These are phyloP conservation scores for Pseudomyrmex gracilis DNA, from an alignment of 1,140 invertebrate genomes.

Conservation along the genomic window DNA sequence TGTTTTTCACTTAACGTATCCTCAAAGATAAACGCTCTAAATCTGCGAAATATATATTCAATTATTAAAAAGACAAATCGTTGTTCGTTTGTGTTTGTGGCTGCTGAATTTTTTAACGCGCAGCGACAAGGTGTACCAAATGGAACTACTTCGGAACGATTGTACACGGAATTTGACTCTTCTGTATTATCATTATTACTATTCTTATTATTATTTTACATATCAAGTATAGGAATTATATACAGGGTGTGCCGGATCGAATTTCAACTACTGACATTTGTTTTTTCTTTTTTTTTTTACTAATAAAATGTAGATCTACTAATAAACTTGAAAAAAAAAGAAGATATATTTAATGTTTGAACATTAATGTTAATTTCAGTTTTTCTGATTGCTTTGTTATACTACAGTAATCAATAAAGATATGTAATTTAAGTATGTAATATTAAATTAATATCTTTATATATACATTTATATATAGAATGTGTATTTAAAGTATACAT, in stretches of 20 bases:
- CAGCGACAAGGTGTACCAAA: slow-evolving; percentile 65
- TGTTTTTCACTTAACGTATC: slow-evolving; percentile 23
- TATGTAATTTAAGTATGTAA: too few relatives aligned
- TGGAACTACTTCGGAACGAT: slow-evolving; percentile 56
- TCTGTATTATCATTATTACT: slow-evolving; percentile 44
- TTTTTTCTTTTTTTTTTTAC: neutral
- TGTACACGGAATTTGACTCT: slow-evolving; percentile 59
- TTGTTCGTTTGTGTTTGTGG: slow-evolving; percentile 54
- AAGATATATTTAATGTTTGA: too few relatives aligned
- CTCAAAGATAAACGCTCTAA: slow-evolving; percentile 33
- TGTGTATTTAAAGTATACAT: too few relatives aligned
- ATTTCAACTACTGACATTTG: neutral
- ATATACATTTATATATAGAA: too few relatives aligned
- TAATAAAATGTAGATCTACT: neutral
- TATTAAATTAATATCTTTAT: too few relatives aligned
- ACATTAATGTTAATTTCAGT: too few relatives aligned
- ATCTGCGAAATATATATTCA: slow-evolving; percentile 12
- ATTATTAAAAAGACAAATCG: slow-evolving; percentile 53
- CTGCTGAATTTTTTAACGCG: slow-evolving; percentile 53
- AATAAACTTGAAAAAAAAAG: too few relatives aligned
- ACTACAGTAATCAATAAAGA: too few relatives aligned
- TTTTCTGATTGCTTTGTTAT: too few relatives aligned
- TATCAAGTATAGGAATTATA: slow-evolving; percentile 51
- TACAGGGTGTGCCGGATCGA: slow-evolving; percentile 10
- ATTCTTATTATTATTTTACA: too few relatives aligned